phyloP scores from a whole-genome alignment of 2,888 invertebrate species.

The Scaptodrosophila latifasciaeformis region DNA sequence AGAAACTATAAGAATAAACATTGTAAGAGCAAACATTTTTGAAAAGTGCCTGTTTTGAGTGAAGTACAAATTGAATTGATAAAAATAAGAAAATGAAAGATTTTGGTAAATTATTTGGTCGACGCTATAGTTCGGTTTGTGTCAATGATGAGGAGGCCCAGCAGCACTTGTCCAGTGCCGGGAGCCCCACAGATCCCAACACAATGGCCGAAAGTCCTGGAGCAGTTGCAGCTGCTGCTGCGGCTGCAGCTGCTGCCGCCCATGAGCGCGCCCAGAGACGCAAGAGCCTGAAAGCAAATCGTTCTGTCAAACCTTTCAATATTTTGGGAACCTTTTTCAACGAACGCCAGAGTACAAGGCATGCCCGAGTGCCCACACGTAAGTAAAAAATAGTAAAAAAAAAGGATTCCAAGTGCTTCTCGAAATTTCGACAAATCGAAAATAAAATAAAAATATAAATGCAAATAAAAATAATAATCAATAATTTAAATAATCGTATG shows the following conservation, averaged over 20 bases:
- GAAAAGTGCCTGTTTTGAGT: conserved; percentile 1
- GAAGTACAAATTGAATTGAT: conserved; percentile 13
- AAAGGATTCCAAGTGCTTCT: conserved; percentile 20
- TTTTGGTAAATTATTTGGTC: conserved; percentile 78
- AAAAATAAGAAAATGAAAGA: conserved; percentile 78
- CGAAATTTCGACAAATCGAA: conserved; percentile 31
- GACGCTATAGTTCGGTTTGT: conserved; percentile 78
- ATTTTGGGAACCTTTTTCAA: conserved; percentile 76
- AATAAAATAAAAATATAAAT: too few relatives aligned
- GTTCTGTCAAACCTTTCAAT: conserved; percentile 72
- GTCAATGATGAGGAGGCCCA: conserved; percentile 65
- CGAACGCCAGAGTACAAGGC: conserved; percentile 71
- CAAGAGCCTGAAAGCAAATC: conserved; percentile 74
- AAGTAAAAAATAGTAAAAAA: conserved; percentile 59
- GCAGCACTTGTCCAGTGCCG: conserved; percentile 11
- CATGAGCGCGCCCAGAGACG: conserved; percentile 29
- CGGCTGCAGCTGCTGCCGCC: not conserved
- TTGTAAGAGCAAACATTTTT: not conserved
- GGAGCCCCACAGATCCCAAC: not conserved
- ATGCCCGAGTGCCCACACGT: conserved; percentile 75
- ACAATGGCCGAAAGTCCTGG: not conserved
- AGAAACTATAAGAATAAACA: not conserved
- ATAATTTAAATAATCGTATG: not conserved
- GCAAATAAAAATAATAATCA: too few relatives aligned
- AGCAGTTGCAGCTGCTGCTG: conserved; percentile 23